Percentiles rank a stretch among this genome's conserved stretches.
Conservation (phyloP, 2,113 vertebrate genomes). For the Lichenostomus cassidix region DNA sequence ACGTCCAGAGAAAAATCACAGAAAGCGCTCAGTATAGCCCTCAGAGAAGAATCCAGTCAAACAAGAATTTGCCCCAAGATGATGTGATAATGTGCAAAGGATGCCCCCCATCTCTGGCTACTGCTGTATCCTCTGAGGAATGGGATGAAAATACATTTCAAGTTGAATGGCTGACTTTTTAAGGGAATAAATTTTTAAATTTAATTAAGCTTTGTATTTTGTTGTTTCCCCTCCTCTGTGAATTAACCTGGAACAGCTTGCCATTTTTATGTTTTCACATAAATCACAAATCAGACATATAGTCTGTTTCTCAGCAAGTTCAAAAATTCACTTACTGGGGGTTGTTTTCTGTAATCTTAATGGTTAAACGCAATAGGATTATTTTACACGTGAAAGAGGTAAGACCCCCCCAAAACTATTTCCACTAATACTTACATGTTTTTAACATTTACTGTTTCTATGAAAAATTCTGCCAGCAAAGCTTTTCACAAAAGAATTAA, state of each 20-base stretch:
- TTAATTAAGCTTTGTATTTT: slow-evolving; percentile 18
- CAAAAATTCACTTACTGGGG: neutral
- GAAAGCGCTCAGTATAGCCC: neutral
- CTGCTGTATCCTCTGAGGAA: neutral
- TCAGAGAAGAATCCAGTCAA: neutral
- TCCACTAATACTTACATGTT: neutral
- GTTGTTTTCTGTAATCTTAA: neutral
- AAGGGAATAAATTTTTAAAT: slow-evolving; percentile 2
- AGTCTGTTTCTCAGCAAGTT: neutral
- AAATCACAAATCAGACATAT: neutral
- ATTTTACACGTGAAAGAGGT: neutral
- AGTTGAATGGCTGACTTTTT: neutral
- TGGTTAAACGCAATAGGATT: neutral
- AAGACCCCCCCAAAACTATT: neutral
- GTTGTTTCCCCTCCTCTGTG: neutral
- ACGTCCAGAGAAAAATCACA: neutral
- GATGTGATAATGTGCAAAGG: neutral
- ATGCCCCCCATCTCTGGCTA: neutral
- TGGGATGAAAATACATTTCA: neutral
- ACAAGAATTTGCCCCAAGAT: neutral
- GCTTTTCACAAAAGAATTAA: neutral
- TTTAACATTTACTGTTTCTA: neutral
- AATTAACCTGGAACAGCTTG: neutral
- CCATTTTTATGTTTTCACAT: neutral
- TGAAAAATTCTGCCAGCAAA: neutral